Evolutionary conservation across 2,797 vertebrate genomes (phyloP), one percentile per base, ranked within the genome.

Genomic region (Allobates femoralis): DNA sequence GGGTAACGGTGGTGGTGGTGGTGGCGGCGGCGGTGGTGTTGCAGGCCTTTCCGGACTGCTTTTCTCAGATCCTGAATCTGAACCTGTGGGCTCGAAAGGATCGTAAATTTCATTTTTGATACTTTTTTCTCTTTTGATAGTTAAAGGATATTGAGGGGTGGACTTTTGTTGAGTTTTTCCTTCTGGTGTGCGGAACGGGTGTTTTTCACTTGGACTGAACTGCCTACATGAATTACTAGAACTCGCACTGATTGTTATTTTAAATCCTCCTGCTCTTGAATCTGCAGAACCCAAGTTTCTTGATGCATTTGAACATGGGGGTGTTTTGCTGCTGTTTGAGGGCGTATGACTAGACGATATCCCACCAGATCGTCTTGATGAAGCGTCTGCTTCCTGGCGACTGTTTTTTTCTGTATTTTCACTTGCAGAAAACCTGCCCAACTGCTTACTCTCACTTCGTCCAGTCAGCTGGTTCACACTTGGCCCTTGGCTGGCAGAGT

Each of bases 11-110:
- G 37, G 37, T n/a, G n/a, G n/a, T n/a, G n/a, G 7, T 7, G 37
- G 41, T 46, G 11, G 11, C 7, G 41, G 62, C 11, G 86, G 67
- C 7, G 41, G 62, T 16, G 86, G 67, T 14, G 74, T 86, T 32
- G 21, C 91, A 3, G 93, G 90, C 28, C 89, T 92, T 87, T 95
- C 95, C 0, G 95, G 95, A 86, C 94, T 95, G 88, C 93, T 93
- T 55, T 92, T 93, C 0, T 95, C 93, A n/a, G 95, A 95, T 85
- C 94, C 94, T 0, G 97, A 97, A 89, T 99, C 97, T 0, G 98
- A 99, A 50, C 96, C 93, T 0, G 98, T 99, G 75, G 98, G 98
- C 87, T 99, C 94, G 90, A 97, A 99, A 50, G 98, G 98, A 92
- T 99, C 98, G 2, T 99, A 99, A 37, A 97, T 96, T 83, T 96